These are phyloP conservation scores for Heteropelma amictum DNA, from an alignment of 2,888 invertebrate species.

Conservation along the genomic window DNA sequence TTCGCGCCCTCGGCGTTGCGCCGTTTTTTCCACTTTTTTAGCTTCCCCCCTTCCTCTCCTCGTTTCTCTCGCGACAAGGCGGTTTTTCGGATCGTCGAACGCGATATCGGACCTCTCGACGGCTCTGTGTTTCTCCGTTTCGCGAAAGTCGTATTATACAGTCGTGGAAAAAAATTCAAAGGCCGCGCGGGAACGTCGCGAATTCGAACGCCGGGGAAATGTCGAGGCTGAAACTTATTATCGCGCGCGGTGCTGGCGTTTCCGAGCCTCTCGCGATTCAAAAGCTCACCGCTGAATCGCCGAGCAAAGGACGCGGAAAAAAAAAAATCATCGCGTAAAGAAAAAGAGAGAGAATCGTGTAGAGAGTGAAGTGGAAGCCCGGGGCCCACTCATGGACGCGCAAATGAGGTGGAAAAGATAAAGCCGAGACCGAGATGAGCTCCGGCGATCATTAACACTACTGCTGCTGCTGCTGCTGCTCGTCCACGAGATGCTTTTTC, in stretches of 20 bases:
- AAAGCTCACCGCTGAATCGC: conserved; percentile 18
- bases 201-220: no score
- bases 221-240: no score
- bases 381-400: conserved; percentile 70
- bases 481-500: conserved; percentile 58
- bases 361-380: conserved; percentile 50
- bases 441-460: conserved; percentile 76
- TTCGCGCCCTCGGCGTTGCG: conserved; percentile 65
- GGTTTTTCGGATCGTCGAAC: no score
- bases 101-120: no score
- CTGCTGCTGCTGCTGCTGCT: no score
- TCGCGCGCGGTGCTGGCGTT: no score
- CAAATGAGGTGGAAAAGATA: conserved; percentile 78
- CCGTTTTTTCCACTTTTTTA: conserved; percentile 10
- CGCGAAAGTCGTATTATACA: no score
- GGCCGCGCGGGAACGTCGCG: no score
- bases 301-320: no score
- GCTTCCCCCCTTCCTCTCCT: no score
- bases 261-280: neutral
- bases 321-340: neutral
- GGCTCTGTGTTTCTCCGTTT: no score
- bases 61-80: neutral
- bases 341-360: conserved; percentile 8
- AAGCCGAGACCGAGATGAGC: conserved; percentile 64
- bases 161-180: no score